Percentiles rank a stretch among this genome's conserved stretches.
Evolutionary conservation across 2,888 invertebrate species (phyloP).

Genomic region (Yponomeuta evonymella): DNA sequence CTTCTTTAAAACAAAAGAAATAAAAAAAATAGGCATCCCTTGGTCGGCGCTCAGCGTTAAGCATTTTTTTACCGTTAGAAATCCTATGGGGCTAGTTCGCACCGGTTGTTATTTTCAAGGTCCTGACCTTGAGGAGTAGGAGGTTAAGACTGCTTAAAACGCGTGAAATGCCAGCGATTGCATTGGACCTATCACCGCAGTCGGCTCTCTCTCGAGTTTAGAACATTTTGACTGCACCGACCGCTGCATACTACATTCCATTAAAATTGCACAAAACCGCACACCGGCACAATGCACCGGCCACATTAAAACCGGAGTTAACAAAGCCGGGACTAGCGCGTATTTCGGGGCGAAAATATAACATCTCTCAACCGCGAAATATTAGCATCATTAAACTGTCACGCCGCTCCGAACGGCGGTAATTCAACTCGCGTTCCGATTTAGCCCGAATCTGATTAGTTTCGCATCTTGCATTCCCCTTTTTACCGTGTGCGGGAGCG

Average conservation of each 20-base stretch:
- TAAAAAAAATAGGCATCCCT: no score
- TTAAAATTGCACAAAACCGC: slow-evolving; percentile 26
- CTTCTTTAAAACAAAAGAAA: no score
- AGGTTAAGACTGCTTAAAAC: no score
- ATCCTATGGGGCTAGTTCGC: no score
- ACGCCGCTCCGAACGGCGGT: slow-evolving; percentile 19
- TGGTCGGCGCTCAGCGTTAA: no score
- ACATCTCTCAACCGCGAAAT: slow-evolving; percentile 45
- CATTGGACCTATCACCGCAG: neutral
- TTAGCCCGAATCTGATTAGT: slow-evolving; percentile 11
- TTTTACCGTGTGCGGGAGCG: neutral
- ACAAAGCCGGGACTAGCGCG: slow-evolving; percentile 13
- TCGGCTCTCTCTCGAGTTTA: neutral
- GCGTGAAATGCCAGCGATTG: no score
- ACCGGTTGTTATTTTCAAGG: no score
- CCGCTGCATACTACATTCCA: neutral
- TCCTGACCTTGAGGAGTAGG: no score
- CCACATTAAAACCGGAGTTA: slow-evolving; percentile 3
- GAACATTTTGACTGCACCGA: neutral
- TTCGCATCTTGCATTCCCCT: neutral
- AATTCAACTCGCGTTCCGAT: slow-evolving; percentile 16
- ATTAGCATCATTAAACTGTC: slow-evolving; percentile 38
- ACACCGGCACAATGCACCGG: slow-evolving; percentile 39
- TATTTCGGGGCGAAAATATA: slow-evolving; percentile 38
- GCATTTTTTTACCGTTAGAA: no score